phyloP scores from a whole-genome alignment of 1,140 invertebrate genomes.

The Ceratoteleas bidentatus region DNA sequence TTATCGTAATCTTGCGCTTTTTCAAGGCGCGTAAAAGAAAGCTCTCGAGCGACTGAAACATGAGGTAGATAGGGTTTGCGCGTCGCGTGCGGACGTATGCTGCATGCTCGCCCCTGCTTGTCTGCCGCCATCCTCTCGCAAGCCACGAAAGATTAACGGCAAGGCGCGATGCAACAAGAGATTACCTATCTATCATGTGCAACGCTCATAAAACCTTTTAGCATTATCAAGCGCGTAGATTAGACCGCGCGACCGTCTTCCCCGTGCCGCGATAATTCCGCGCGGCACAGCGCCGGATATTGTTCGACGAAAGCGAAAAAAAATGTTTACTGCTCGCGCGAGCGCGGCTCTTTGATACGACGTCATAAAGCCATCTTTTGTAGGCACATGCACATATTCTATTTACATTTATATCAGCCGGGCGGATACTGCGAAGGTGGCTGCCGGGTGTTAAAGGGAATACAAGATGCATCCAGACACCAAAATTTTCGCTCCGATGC shows the following conservation, averaged over 20 bases:
- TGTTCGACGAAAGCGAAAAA: slow-evolving; percentile 8
- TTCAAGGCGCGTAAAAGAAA: no score
- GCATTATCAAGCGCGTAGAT: slow-evolving; percentile 62
- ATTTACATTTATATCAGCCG: slow-evolving; percentile 78
- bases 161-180: slow-evolving; percentile 66
- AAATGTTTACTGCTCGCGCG: slow-evolving; percentile 40
- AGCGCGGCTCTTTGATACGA: slow-evolving; percentile 70
- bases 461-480: slow-evolving; percentile 75
- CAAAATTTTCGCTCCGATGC: slow-evolving; percentile 79
- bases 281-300: slow-evolving; percentile 14
- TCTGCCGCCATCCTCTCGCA: slow-evolving; percentile 65
- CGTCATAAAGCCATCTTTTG: slow-evolving; percentile 74
- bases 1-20: no score
- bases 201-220: slow-evolving; percentile 65
- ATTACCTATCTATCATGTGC: slow-evolving; percentile 67
- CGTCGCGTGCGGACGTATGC: slow-evolving; percentile 68
- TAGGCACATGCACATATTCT: slow-evolving; percentile 74
- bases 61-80: no score
- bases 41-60: no score
- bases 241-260: slow-evolving; percentile 37
- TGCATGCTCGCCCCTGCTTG: slow-evolving; percentile 65
- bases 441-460: slow-evolving; percentile 59
- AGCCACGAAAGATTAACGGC: slow-evolving; percentile 67
- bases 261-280: slow-evolving; percentile 9
- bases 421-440: slow-evolving; percentile 58